Evolutionary conservation across 1,140 invertebrate genomes (phyloP).

Genomic region (Drosophila kanapiae): DNA sequence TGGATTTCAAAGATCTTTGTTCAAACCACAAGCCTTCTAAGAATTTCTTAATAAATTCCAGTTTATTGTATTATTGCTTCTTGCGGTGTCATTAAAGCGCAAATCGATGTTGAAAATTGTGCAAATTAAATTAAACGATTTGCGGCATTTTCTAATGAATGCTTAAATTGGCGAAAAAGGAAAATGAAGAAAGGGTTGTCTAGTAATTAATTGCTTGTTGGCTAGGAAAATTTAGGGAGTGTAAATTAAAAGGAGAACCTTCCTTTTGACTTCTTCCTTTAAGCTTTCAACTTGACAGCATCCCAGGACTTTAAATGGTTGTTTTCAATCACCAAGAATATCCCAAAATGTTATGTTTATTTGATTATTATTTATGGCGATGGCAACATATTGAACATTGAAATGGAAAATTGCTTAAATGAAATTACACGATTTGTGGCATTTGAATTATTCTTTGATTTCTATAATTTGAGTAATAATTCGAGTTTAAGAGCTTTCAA

Average conservation of each 20-base stretch:
- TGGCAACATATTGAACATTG: not conserved
- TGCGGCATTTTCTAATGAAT: not conserved
- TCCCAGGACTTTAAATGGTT: not conserved
- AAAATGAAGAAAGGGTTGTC: not conserved
- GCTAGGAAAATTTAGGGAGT: not conserved
- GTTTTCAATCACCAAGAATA: no score
- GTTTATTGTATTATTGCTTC: conserved; percentile 1
- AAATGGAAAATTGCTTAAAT: conserved; percentile 4
- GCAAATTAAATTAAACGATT: conserved; percentile 9
- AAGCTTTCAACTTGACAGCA: no score
- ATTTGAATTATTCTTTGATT: conserved; percentile 21
- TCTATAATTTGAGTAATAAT: conserved; percentile 8
- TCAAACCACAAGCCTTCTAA: not conserved
- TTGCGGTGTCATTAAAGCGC: not conserved
- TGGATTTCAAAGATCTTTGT: not conserved
- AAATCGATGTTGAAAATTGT: conserved; percentile 3
- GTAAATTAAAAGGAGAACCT: not conserved
- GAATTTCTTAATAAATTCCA: conserved; percentile 5
- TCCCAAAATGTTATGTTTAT: not conserved
- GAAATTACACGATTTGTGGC: conserved; percentile 24
- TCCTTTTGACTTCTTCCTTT: not conserved
- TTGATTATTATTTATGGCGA: conserved; percentile 9
- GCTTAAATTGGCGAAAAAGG: no score
- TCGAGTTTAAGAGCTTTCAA: conserved; percentile 14
- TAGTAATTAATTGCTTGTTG: conserved; percentile 3